phyloP scores from a whole-genome alignment of 2,888 invertebrate genomes.

The Carcina quercana region DNA sequence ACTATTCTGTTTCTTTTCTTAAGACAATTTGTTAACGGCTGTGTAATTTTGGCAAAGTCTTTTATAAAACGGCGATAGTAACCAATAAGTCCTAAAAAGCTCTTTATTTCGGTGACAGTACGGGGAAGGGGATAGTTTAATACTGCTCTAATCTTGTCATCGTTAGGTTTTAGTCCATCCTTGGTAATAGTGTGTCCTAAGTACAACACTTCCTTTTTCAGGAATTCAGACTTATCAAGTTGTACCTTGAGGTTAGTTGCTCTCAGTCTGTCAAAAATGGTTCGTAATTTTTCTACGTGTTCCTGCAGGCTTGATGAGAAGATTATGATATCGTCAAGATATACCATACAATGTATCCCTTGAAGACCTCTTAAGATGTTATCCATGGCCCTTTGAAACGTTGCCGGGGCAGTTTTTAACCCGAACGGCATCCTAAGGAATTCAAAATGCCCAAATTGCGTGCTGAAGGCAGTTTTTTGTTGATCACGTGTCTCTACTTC shows the following conservation, averaged over 20 bases:
- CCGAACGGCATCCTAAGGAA: slow-evolving; percentile 15
- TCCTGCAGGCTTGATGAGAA: slow-evolving; percentile 22
- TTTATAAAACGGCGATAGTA: slow-evolving; percentile 19
- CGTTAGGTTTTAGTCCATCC: slow-evolving; percentile 16
- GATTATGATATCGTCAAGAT: slow-evolving; percentile 19
- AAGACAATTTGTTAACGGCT: slow-evolving; percentile 19
- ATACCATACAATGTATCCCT: slow-evolving; percentile 29
- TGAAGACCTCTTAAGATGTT: slow-evolving; percentile 30
- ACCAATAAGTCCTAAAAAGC: slow-evolving; percentile 17
- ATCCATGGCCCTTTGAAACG: slow-evolving; percentile 41
- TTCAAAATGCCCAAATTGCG: slow-evolving; percentile 15
- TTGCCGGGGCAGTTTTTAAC: slow-evolving; percentile 29
- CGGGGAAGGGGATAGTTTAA: slow-evolving; percentile 14
- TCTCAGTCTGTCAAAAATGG: slow-evolving; percentile 19
- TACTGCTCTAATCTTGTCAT: slow-evolving; percentile 17
- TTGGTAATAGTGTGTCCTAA: slow-evolving; percentile 16
- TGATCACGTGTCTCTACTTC: slow-evolving; percentile 11
- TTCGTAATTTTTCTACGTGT: slow-evolving; percentile 13
- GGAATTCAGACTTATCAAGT: slow-evolving; percentile 19
- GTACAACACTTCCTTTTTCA: slow-evolving; percentile 18
- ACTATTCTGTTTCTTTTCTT: slow-evolving; percentile 14
- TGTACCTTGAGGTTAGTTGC: slow-evolving; percentile 19
- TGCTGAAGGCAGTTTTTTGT: slow-evolving; percentile 16
- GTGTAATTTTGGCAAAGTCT: slow-evolving; percentile 17
- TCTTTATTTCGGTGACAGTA: slow-evolving; percentile 16